Percentiles rank a stretch among this genome's conserved stretches.
These are phyloP conservation scores for Gobiocypris rarus DNA, from an alignment of 2,113 vertebrate genomes.

Conservation along the genomic window DNA sequence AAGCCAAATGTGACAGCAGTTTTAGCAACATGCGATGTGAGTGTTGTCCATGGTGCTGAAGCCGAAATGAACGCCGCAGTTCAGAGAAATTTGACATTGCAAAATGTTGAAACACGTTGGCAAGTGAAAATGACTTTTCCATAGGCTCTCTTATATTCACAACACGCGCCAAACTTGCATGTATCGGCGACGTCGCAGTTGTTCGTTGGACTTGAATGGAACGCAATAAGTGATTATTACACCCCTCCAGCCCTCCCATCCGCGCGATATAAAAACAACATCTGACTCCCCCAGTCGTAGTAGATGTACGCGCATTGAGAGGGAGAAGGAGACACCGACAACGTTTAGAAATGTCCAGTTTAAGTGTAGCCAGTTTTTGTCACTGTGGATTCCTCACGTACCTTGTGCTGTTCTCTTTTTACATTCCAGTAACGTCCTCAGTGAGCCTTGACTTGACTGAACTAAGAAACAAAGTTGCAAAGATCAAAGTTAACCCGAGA, in stretches of 20 bases:
- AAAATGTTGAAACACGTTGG: not conserved
- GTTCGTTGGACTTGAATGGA: not conserved
- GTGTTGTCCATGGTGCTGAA: constrained; percentile 42
- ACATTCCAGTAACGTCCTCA: constrained; percentile 72
- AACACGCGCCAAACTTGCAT: not conserved
- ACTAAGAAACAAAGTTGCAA: constrained; percentile 81
- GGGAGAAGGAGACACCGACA: not conserved
- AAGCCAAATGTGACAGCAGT: not conserved
- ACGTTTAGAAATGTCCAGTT: constrained; percentile 65
- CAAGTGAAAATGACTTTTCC: not conserved
- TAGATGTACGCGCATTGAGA: constrained; percentile 11
- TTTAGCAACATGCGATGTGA: not conserved
- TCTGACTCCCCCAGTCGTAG: constrained; percentile 36
- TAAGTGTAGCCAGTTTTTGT: constrained; percentile 63
- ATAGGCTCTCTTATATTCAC: not conserved
- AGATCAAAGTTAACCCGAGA: constrained; percentile 87
- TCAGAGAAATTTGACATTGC: not conserved
- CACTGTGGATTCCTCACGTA: constrained; percentile 72
- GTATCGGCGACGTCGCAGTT: not conserved
- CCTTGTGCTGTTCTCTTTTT: constrained; percentile 77
- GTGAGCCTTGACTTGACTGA: constrained; percentile 83
- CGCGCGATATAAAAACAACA: constrained; percentile 26
- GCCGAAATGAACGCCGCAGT: not conserved
- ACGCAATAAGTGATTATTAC: constrained; percentile 9
- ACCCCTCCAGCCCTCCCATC: constrained; percentile 19